Evolutionary conservation across 2,113 vertebrate genomes (phyloP), one percentile per base, ranked within the genome.

Genomic region (Gadus macrocephalus): DNA sequence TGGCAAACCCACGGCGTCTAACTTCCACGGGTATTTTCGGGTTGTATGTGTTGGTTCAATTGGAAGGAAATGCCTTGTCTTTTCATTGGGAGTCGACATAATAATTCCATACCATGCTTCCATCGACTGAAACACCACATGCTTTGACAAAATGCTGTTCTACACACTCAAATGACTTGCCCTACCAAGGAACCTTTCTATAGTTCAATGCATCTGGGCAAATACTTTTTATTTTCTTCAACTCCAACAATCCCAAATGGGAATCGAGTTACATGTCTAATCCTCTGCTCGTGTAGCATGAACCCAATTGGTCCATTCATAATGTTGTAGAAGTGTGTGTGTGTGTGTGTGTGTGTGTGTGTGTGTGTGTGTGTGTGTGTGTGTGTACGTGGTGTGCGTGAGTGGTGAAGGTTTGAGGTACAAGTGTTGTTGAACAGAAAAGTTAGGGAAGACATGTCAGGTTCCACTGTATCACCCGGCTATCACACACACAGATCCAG

Each of bases 271-370:
- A 77, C 71, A 74, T 75, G 86, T 82, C 55, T 79, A 81, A 83
- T 70, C 69, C 72, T 67, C 53, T 20, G 80, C 74, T 77, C 66
- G 74, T 67, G 53, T 67, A 78, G 83, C 62, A 76, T 68, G 64
- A 85, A 78, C 75, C 83, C 77, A 72, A 60, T 72, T 70, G 69
- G 78, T 75, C 79, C 66, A 83, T 81, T 84, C 76, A 78, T 85
- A 76, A 81, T 35, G 31, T 6, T 35, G 31, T 35, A 35, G 31
- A 28, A 12, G 71, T 62, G 59, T 61, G 59, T 61, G 20, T 22
- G 59, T 61, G 59, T 61, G 59, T 20, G 59, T 61, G 62, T 28
- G 79, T 42, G 38, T 42, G 38, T 42, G 38, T 6, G 38, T 42
- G 38, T 42, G 38, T 42, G 38, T 42, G 38, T 42, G 38, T 42